Evolutionary conservation across 2,113 vertebrate genomes (phyloP).

Genomic region (Emydura subglobosa): DNA sequence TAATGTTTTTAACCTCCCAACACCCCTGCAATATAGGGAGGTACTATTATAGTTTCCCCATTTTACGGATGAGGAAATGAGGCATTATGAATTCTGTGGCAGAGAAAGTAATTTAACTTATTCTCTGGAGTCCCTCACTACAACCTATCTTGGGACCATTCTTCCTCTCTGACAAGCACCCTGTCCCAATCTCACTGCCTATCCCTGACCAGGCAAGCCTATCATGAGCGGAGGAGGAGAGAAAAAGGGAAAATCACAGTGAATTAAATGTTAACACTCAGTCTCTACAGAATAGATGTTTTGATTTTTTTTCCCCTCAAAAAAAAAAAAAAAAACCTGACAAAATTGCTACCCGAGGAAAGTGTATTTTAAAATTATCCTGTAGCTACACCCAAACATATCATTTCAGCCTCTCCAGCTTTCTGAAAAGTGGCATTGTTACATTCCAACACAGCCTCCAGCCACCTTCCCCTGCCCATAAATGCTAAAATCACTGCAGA

Average conservation of each 20-base stretch:
- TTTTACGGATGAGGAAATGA: background rate
- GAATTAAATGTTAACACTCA: background rate
- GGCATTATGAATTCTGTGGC: background rate
- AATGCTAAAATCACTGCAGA: background rate
- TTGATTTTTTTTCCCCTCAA: background rate
- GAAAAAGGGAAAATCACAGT: background rate
- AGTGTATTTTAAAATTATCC: background rate
- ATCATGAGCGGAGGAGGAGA: background rate
- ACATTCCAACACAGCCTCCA: background rate
- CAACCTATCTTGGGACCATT: background rate
- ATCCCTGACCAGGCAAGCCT: background rate
- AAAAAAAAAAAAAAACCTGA: background rate
- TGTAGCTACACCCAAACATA: background rate
- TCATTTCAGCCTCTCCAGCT: background rate
- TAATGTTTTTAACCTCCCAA: background rate
- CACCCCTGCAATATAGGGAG: background rate
- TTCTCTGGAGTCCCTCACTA: background rate
- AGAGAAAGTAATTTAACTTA: background rate
- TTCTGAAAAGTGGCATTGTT: background rate
- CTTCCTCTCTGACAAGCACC: fast-evolving
- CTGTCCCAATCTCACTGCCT: background rate
- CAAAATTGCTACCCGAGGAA: background rate
- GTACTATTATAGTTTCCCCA: background rate
- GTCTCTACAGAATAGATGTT: background rate
- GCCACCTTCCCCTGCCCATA: background rate